Base-by-base conservation (phyloP, 2,888 invertebrate genomes). In the Fragum whitleyi region DNA sequence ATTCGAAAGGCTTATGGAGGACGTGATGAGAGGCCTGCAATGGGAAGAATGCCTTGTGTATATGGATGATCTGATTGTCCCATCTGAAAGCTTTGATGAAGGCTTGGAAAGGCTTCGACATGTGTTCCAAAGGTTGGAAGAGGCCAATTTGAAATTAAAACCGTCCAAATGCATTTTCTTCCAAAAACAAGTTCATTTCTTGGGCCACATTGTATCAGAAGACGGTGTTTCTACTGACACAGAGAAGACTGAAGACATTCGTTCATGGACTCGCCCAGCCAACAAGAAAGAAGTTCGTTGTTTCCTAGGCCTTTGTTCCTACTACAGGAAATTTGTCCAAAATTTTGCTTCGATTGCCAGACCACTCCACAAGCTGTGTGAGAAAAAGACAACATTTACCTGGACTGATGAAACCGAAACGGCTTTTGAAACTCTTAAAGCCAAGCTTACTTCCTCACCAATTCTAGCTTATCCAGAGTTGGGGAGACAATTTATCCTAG, bases 1-100 rank as follows among this genome's bases (percentile, higher is more conserved):
- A 6, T 89, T 89, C 65, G 77, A 87, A 39, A 62, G 86, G n/a
- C 61, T 80, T 29, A 74, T 89, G 77, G 70, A 83, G 39, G 21
- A 59, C 19, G 53, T 80, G 16, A n/a, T 75, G 14, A 14, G 76
- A 26, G 65, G 79, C 2, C n/a, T 75, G n/a, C 70, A 79, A 19
- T 79, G 70, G 67, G 42, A 42, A n/a, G 61, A 70, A 32, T 76
- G 42, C 1, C 51, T 77, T 23, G 42, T 77, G n/a, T 72, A 77
- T 36, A 71, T 77, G 65, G 70, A 77, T 29, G 70, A 70, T 47
- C 62, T 77, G 5, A 77, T 70, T 53, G 16, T 53, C n/a, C 53
- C 53, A 16, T 55, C 51, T 5, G n/a, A 59, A 57, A 65, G 29
- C 5, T 42, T 72, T 28, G 59, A 72, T 9, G 36, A 68, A 51